Conservation (phyloP, 2,888 invertebrate genomes). For the Drosophila anceps region DNA sequence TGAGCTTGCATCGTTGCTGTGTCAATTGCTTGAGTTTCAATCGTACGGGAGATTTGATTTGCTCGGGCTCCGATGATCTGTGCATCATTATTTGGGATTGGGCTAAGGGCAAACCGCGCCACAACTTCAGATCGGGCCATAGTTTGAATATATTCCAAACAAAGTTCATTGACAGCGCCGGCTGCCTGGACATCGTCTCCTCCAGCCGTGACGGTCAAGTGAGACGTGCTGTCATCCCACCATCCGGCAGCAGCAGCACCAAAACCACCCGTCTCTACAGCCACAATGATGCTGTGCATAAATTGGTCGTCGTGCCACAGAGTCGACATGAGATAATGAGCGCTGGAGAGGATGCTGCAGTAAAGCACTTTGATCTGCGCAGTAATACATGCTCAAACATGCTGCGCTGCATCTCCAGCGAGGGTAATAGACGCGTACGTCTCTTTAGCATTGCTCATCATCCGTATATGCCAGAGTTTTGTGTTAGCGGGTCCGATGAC, state of each 20-base stretch:
- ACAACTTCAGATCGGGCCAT: slow-evolving; percentile 93
- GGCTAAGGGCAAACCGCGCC: slow-evolving; percentile 89
- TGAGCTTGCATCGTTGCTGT: slow-evolving; percentile 94
- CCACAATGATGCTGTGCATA: slow-evolving; percentile 93
- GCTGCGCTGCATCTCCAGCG: slow-evolving; percentile 86
- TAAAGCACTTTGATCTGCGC: slow-evolving; percentile 93
- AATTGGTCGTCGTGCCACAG: slow-evolving; percentile 91
- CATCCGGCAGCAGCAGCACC: slow-evolving; percentile 86
- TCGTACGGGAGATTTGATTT: slow-evolving; percentile 88
- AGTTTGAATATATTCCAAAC: slow-evolving; percentile 95
- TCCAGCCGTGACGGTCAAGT: slow-evolving; percentile 96
- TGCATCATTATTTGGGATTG: slow-evolving; percentile 96
- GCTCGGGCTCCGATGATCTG: slow-evolving; percentile 96
- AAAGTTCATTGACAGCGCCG: slow-evolving; percentile 91
- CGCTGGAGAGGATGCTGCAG: slow-evolving; percentile 95
- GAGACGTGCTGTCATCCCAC: slow-evolving; percentile 87
- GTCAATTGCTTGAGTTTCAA: slow-evolving; percentile 97
- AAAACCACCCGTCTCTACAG: slow-evolving; percentile 87
- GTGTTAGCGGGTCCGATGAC: slow-evolving; percentile 93
- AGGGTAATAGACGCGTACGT: slow-evolving; percentile 87
- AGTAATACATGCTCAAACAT: slow-evolving; percentile 79
- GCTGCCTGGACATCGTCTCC: slow-evolving; percentile 93
- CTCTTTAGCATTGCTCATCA: slow-evolving; percentile 95
- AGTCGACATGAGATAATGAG: slow-evolving; percentile 92
- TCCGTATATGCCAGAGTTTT: slow-evolving; percentile 92